Base-by-base conservation (phyloP, 2,888 invertebrate genomes). In the Neocrepidodera transversa region DNA sequence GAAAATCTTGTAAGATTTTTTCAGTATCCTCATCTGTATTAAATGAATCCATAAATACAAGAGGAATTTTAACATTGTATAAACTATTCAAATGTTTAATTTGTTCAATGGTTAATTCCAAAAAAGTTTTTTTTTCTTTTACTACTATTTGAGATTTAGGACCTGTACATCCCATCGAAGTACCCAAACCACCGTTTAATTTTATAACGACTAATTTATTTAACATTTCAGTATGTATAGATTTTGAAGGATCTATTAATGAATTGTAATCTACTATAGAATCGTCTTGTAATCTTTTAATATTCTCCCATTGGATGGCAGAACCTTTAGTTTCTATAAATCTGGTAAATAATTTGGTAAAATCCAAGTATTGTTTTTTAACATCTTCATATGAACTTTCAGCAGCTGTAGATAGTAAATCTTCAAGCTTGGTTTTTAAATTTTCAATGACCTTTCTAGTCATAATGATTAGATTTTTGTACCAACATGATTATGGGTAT, bases 41-140 rank as follows among this genome's bases (percentile, higher is more conserved):
- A 83, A 99, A 99, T 0, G 98, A 98, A 82, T 99, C 97, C 99
- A 99, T 99, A 64, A 99, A 84, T 30, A 99, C 95, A 45, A 99
- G 82, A 0, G 99, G 98, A 8, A 99, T 97, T 81, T 95, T 92
- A 62, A 92, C 91, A 75, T 92, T 90, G 82, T 97, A 99, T 0
- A 87, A 92, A 82, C 92, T 95, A 81, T 99, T 99, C 23, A 93
- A 81, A 73, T 92, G 88, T 90, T 91, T 95, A 76, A 97, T 96
- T 82, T 97, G 97, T 77, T 97, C 97, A 49, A 97, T 95, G 16
- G 96, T 97, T 53, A 97, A 83, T 82, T 97, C 97, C 70, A 97
- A 83, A 79, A 97, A 97, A 0, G 96, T 96, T 36, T 96, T 84
- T 67, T 95, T 95, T 71, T 93, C 94, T 63, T 97, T 84, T 30